Percentiles rank a stretch among this genome's conserved stretches.
These are phyloP conservation scores for Epirrhoe tristata DNA, from an alignment of 2,888 invertebrate genomes.

Conservation along the genomic window DNA sequence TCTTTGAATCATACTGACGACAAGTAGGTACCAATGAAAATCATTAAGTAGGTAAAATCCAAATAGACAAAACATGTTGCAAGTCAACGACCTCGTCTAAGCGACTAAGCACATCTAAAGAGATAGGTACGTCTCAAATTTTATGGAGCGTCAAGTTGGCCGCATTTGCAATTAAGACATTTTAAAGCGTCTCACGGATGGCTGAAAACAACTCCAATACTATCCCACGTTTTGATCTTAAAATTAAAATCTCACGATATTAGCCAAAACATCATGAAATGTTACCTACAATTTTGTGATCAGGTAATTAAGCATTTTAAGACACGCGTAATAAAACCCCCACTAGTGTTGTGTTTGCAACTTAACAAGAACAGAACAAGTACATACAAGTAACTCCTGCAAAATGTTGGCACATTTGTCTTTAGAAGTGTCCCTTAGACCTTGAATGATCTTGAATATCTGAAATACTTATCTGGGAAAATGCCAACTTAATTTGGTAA, in stretches of 20 bases:
- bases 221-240: conserved; percentile 14
- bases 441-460: too few species aligned
- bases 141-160: conserved; percentile 79
- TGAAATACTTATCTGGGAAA: too few species aligned
- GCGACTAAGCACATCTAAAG: conserved; percentile 62
- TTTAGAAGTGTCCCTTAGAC: too few species aligned
- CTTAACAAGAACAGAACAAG: too few species aligned
- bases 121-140: conserved; percentile 71
- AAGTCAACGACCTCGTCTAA: conserved; percentile 66
- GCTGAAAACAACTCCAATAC: conserved; percentile 48
- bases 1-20: neutral
- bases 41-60: neutral
- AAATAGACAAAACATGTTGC: conserved; percentile 21
- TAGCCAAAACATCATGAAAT: neutral
- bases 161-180: conserved; percentile 71
- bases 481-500: too few species aligned
- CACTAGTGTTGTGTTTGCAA: too few species aligned
- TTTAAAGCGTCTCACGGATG: conserved; percentile 70
- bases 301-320: neutral
- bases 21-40: neutral
- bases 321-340: neutral
- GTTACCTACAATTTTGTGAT: too few species aligned
- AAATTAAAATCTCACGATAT: conserved; percentile 11
- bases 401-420: too few species aligned
- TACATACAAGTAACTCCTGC: too few species aligned